These are phyloP conservation scores for Caenorhabditis auriculariae DNA, from an alignment of 2,888 invertebrate species.

Conservation along the genomic window DNA sequence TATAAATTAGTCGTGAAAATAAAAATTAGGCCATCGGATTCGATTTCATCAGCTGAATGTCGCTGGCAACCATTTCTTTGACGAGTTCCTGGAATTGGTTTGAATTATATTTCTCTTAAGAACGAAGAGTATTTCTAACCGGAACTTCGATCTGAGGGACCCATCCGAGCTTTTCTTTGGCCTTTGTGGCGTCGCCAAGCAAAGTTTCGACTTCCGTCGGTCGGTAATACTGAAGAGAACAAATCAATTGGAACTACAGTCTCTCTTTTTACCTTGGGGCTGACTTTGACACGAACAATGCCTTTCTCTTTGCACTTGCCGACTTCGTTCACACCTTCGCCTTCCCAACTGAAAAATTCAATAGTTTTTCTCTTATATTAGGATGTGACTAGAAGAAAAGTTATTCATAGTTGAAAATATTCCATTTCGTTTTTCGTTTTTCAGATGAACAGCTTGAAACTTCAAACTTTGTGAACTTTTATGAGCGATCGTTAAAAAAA, in stretches of 20 bases:
- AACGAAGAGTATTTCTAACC: constrained; percentile 55
- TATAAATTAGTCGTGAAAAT: no score
- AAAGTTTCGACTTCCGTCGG: constrained; percentile 91
- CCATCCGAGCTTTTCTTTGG: constrained; percentile 84
- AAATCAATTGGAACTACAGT: neutral
- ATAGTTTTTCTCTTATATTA: constrained; percentile 2
- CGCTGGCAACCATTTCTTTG: constrained; percentile 89
- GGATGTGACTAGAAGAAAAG: neutral
- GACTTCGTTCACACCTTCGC: constrained; percentile 80
- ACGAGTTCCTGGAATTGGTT: constrained; percentile 73
- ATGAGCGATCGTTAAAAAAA: no score
- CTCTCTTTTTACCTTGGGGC: constrained; percentile 72
- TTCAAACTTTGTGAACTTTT: no score
- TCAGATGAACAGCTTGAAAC: no score
- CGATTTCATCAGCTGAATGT: constrained; percentile 84
- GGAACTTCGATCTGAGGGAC: constrained; percentile 78
- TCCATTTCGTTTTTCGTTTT: no score
- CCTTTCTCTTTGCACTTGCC: constrained; percentile 77
- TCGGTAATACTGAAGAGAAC: constrained; percentile 76
- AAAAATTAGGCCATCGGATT: constrained; percentile 79
- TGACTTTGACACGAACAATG: constrained; percentile 80
- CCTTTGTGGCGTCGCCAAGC: constrained; percentile 90
- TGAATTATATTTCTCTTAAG: neutral
- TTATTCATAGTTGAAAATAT: no score
- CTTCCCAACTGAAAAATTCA: constrained; percentile 75